phyloP scores from a whole-genome alignment of 2,113 vertebrate genomes.

The Ancistrus triradiatus region DNA sequence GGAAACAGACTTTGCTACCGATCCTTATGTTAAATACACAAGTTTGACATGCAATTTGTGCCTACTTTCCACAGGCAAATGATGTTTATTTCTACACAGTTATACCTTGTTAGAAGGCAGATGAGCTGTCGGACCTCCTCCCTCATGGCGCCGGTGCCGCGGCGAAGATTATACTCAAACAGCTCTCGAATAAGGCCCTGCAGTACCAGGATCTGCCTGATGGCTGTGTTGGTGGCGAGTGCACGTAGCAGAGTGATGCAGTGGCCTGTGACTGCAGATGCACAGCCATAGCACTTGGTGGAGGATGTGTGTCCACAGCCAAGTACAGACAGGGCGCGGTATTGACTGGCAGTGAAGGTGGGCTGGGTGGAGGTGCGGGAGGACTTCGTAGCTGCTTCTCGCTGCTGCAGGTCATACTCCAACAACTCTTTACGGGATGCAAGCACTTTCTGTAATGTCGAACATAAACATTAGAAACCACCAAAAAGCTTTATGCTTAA shows the following conservation, averaged over 20 bases:
- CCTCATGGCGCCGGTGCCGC: slow-evolving; percentile 86
- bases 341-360: slow-evolving; percentile 94
- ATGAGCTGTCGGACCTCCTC: slow-evolving; percentile 95
- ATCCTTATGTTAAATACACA: not conserved
- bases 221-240: slow-evolving; percentile 88
- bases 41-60: not conserved
- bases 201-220: slow-evolving; percentile 92
- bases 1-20: not conserved
- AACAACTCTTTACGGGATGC: slow-evolving; percentile 96
- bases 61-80: not conserved
- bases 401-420: slow-evolving; percentile 94
- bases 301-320: slow-evolving; percentile 96
- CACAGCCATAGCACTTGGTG: slow-evolving; percentile 95
- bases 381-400: slow-evolving; percentile 91
- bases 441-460: slow-evolving; percentile 85
- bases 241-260: slow-evolving; percentile 94
- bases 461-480: not conserved
- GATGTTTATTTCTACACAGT: not conserved
- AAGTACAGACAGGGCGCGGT: slow-evolving; percentile 88
- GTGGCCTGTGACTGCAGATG: slow-evolving; percentile 93
- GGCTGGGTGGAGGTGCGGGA: slow-evolving; percentile 83
- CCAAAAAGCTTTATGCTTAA: no score
- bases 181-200: slow-evolving; percentile 96
- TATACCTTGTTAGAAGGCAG: slow-evolving; percentile 95
- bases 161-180: slow-evolving; percentile 92